Percentiles rank a stretch among this genome's conserved stretches.
Conservation (phyloP, 2,113 vertebrate genomes). For the Albula glossodonta region DNA sequence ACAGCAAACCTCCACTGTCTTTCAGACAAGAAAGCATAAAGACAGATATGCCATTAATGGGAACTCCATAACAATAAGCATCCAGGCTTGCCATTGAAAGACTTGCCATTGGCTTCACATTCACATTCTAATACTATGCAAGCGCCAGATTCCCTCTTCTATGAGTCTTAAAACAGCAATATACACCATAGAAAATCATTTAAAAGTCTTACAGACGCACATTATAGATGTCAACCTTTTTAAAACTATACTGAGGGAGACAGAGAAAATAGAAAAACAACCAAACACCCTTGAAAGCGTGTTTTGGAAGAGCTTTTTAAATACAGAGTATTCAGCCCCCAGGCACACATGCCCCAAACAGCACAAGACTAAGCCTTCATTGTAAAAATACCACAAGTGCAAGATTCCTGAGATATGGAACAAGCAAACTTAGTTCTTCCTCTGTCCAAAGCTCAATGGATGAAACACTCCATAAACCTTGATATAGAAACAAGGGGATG, state of each 20-base stretch:
- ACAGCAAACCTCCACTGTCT: conserved; percentile 10
- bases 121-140: conserved; percentile 34
- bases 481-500: conserved; percentile 37
- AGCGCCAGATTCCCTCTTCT: conserved; percentile 30
- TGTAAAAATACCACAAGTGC: conserved; percentile 57
- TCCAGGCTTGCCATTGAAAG: conserved; percentile 30
- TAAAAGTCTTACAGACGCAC: conserved; percentile 35
- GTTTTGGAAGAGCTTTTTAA: conserved; percentile 47
- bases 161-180: conserved; percentile 42
- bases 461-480: conserved; percentile 29
- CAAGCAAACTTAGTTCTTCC: conserved; percentile 44
- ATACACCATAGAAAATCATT: conserved; percentile 10
- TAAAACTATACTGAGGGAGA: conserved; percentile 33
- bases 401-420: conserved; percentile 71
- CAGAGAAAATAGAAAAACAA: conserved; percentile 30
- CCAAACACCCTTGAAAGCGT: conserved; percentile 46
- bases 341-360: conserved; percentile 30
- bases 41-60: conserved; percentile 30
- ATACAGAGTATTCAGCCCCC: conserved; percentile 30
- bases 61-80: conserved; percentile 8
- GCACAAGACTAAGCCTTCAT: conserved; percentile 54
- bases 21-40: conserved; percentile 20
- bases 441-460: conserved; percentile 36
- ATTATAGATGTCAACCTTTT: conserved; percentile 37
- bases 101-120: conserved; percentile 35